Evolutionary conservation across 2,888 invertebrate species (phyloP).

Genomic region (Synergus gifuensis): DNA sequence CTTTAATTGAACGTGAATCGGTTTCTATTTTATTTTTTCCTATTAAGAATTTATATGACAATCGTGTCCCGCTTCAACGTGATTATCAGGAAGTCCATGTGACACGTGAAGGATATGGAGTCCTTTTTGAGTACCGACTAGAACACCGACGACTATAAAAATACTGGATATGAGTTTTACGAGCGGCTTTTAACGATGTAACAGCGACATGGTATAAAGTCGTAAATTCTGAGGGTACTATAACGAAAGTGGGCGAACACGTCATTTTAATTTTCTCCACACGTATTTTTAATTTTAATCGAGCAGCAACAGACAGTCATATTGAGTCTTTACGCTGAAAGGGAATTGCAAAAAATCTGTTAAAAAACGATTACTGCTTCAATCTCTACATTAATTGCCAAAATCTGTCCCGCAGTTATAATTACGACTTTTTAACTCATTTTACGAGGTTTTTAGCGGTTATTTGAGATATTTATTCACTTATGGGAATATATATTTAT

Average conservation of each 20-base stretch:
- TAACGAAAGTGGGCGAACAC: slow-evolving; percentile 8
- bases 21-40: neutral
- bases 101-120: neutral
- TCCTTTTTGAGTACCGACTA: neutral
- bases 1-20: neutral
- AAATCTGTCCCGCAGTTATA: neutral
- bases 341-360: neutral
- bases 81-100: neutral
- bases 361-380: neutral
- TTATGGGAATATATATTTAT: slow-evolving; percentile 7
- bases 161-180: slow-evolving; percentile 14
- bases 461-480: neutral
- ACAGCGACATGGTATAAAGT: neutral
- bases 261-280: slow-evolving; percentile 13
- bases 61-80: slow-evolving; percentile 4
- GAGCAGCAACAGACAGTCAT: neutral
- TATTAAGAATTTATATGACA: neutral
- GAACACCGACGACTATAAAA: neutral
- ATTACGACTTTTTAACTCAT: neutral
- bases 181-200: slow-evolving; percentile 2
- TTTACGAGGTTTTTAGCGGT: neutral
- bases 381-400: neutral
- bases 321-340: neutral
- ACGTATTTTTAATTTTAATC: neutral
- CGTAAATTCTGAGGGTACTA: neutral